Conservation (phyloP, 2,797 vertebrate genomes). For the Pseudotriccus pelzelni region DNA sequence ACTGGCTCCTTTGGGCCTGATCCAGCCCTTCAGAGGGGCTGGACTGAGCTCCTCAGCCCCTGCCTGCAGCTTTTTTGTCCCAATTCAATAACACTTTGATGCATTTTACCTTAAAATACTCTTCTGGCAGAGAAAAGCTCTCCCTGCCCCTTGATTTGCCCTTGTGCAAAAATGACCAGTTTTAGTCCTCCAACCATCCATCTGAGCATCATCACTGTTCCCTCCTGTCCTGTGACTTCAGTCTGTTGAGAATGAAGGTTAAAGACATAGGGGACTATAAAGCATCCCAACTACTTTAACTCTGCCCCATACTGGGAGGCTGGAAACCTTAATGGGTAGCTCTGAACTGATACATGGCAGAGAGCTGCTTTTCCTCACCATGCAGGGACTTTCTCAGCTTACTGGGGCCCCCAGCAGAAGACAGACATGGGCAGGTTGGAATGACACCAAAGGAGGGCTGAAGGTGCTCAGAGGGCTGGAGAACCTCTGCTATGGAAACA, state of each 20-base stretch:
- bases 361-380: not conserved
- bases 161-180: not conserved
- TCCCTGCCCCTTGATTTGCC: not conserved
- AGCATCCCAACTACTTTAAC: not conserved
- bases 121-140: not conserved
- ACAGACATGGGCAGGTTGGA: not conserved
- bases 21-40: conserved; percentile 28
- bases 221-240: not conserved
- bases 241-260: fast-evolving
- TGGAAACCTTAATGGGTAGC: not conserved
- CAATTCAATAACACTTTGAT: conserved; percentile 1
- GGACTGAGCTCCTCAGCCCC: not conserved
- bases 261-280: not conserved
- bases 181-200: not conserved
- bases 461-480: not conserved
- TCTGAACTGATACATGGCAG: not conserved
- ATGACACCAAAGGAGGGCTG: not conserved
- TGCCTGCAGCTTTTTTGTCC: not conserved
- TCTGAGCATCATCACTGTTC: not conserved
- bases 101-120: conserved; percentile 50
- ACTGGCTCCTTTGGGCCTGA: not conserved
- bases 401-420: fast-evolving
- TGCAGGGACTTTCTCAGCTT: not conserved
- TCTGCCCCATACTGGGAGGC: not conserved
- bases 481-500: not conserved